These are phyloP conservation scores for Pygoscelis antarcticus DNA, from an alignment of 2,113 vertebrate species.

Conservation along the genomic window DNA sequence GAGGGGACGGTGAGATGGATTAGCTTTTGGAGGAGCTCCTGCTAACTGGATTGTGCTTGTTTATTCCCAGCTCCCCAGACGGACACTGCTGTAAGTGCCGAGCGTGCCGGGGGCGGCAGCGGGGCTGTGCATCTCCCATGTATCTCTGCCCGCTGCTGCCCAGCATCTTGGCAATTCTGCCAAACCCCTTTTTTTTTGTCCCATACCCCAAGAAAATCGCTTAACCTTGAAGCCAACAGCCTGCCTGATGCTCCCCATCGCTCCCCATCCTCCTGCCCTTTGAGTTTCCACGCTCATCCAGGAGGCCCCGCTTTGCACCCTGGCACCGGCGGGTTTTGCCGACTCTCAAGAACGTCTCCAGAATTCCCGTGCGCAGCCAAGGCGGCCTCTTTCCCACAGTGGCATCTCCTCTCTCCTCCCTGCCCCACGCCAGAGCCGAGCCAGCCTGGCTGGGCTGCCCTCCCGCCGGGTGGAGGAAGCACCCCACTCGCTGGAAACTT, in stretches of 20 bases:
- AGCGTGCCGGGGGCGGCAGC: rapidly evolving
- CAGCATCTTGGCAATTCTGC: neutral
- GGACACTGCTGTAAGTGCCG: neutral
- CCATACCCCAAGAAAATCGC: rapidly evolving
- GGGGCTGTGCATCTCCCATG: neutral
- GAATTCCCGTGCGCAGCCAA: neutral
- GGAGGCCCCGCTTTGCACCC: neutral
- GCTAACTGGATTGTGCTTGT: conserved; percentile 16
- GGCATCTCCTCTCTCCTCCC: neutral
- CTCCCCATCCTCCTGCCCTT: neutral
- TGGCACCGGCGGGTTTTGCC: neutral
- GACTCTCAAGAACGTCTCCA: neutral
- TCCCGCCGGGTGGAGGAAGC: neutral
- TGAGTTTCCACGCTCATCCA: neutral
- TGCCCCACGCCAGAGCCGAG: rapidly evolving
- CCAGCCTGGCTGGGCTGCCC: neutral
- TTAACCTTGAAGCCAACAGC: neutral
- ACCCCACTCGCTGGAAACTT: neutral
- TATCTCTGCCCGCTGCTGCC: neutral
- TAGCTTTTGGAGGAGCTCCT: conserved; percentile 33
- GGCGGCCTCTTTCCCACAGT: neutral
- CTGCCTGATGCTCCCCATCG: neutral
- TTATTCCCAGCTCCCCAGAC: neutral
- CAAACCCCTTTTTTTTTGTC: neutral
- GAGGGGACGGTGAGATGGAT: conserved; percentile 24